Evolutionary conservation across 2,113 vertebrate species (phyloP).

Genomic region (Barbus barbus): DNA sequence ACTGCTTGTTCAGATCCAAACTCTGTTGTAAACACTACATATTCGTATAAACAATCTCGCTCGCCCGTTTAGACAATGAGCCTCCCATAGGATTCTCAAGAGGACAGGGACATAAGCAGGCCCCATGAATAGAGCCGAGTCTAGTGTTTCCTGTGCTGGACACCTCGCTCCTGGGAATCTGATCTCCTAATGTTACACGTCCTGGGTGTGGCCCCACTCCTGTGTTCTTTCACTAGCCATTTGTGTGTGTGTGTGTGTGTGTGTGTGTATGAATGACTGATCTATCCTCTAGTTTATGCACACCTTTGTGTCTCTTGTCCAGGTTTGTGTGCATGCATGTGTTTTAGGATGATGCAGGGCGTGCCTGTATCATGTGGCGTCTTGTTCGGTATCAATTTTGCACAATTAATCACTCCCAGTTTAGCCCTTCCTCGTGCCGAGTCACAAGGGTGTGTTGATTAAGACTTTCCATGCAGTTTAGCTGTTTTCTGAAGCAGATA

Average conservation of each 20-base stretch:
- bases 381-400: constrained; percentile 1
- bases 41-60: constrained; percentile 8
- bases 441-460: constrained; percentile 19
- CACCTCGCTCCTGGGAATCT: constrained; percentile 59
- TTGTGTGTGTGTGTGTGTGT: constrained; percentile 53
- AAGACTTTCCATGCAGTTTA: background rate
- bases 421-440: background rate
- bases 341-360: constrained; percentile 23
- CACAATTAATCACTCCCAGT: constrained; percentile 2
- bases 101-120: constrained; percentile 6
- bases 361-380: constrained; percentile 24
- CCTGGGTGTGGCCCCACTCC: constrained; percentile 68
- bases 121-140: constrained; percentile 49
- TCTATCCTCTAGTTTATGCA: constrained; percentile 54
- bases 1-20: constrained; percentile 12
- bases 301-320: constrained; percentile 45
- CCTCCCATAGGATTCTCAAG: constrained; percentile 33
- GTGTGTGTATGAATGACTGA: constrained; percentile 57
- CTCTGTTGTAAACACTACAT: constrained; percentile 16
- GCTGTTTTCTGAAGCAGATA: background rate
- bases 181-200: constrained; percentile 71
- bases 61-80: constrained; percentile 7
- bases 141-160: constrained; percentile 51
- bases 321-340: constrained; percentile 59
- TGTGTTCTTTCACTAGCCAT: constrained; percentile 61